A percentile compares a stretch with the other conserved stretches of the same genome.
phyloP scores from a whole-genome alignment of 2,888 invertebrate genomes.

The Polyommatus iphigenia region DNA sequence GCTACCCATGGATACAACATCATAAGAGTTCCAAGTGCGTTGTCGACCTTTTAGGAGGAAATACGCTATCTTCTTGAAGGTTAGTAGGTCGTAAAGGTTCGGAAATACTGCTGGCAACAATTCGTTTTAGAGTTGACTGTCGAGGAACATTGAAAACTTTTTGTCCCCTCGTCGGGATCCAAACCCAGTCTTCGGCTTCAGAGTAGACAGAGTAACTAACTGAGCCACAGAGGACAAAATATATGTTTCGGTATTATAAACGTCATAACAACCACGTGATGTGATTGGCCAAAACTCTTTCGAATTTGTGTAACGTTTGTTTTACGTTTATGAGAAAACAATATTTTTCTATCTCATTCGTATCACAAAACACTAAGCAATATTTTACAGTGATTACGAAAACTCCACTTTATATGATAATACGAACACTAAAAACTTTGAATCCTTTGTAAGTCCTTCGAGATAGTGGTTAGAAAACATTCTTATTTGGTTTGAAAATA shows the following conservation, averaged over 20 bases:
- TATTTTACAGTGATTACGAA: slow-evolving; percentile 11
- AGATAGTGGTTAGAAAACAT: slow-evolving; percentile 4
- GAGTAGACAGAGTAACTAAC: background rate
- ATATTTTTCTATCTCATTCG: background rate
- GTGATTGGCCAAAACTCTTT: background rate
- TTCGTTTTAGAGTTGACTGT: too few species aligned
- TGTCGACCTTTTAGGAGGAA: too few species aligned
- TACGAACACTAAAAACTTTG: slow-evolving; percentile 9
- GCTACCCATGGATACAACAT: too few species aligned
- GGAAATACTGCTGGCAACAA: too few species aligned
- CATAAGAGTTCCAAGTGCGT: too few species aligned
- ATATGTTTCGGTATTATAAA: too few species aligned
- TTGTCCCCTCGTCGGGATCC: background rate
- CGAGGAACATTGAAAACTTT: background rate
- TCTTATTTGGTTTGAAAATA: slow-evolving; percentile 13
- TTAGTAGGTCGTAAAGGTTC: too few species aligned
- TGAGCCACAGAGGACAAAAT: background rate
- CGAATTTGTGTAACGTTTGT: too few species aligned
- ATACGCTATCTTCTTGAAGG: too few species aligned
- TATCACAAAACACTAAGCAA: slow-evolving; percentile 5
- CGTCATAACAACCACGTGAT: too few species aligned
- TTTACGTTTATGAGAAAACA: too few species aligned
- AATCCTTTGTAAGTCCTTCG: slow-evolving; percentile 9
- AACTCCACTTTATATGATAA: slow-evolving; percentile 16
- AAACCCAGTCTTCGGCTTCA: background rate